Evolutionary conservation across 2,888 invertebrate species (phyloP).

Genomic region (Danaus chrysippus): DNA sequence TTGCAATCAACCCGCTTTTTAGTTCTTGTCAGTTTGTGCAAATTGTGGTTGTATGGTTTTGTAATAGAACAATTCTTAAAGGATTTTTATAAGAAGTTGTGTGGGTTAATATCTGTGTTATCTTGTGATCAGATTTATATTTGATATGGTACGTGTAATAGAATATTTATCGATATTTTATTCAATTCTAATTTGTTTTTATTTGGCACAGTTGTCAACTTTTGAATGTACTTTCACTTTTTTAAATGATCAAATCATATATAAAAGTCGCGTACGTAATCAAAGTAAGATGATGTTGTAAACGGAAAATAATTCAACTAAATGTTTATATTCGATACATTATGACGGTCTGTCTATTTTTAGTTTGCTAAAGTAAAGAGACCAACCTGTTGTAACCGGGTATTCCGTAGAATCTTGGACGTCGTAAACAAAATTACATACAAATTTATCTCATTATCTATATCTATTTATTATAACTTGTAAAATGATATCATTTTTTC

Average conservation of each 20-base stretch:
- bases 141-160: slow-evolving; percentile 20
- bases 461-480: not conserved
- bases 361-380: slow-evolving; percentile 30
- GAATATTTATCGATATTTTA: not conserved
- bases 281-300: slow-evolving; percentile 18
- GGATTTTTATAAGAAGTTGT: slow-evolving; percentile 13
- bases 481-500: not conserved
- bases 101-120: slow-evolving; percentile 10
- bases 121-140: not conserved
- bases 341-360: slow-evolving; percentile 31
- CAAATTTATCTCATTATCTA: slow-evolving; percentile 6
- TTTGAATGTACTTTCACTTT: slow-evolving; percentile 39
- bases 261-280: slow-evolving; percentile 32
- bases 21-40: slow-evolving; percentile 23
- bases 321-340: slow-evolving; percentile 17
- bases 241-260: slow-evolving; percentile 29
- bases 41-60: slow-evolving; percentile 25
- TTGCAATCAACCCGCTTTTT: slow-evolving; percentile 10
- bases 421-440: slow-evolving; percentile 9
- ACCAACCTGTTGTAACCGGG: slow-evolving; percentile 31
- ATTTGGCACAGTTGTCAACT: slow-evolving; percentile 31
- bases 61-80: slow-evolving; percentile 19
- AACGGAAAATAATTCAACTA: slow-evolving; percentile 14
- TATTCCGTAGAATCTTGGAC: slow-evolving; percentile 14
- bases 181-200: slow-evolving; percentile 17